Conservation (phyloP, 2,888 invertebrate species). For the Biston betularia region DNA sequence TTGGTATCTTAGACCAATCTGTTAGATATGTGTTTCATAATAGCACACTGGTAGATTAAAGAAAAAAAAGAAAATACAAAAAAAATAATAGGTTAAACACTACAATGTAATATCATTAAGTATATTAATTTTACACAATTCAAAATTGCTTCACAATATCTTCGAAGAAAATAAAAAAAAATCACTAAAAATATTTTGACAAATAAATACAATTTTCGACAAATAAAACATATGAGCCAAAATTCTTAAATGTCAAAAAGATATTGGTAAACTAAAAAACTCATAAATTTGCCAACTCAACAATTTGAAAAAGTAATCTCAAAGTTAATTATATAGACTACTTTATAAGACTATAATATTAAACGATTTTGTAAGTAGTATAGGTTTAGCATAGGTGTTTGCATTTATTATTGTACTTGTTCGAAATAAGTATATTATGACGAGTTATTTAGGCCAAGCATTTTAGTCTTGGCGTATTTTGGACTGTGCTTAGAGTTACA, state of each 20-base stretch:
- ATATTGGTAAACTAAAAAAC: background rate
- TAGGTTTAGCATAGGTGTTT: slow-evolving; percentile 5
- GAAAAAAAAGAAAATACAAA: slow-evolving; percentile 3
- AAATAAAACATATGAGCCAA: background rate
- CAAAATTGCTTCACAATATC: background rate
- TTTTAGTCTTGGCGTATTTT: slow-evolving; percentile 1
- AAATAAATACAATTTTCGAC: background rate
- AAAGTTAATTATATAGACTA: slow-evolving; percentile 6
- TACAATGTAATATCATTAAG: background rate
- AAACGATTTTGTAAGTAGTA: slow-evolving; percentile 13
- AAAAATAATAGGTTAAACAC: slow-evolving; percentile 5
- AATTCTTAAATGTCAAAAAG: background rate
- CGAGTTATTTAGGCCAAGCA: background rate
- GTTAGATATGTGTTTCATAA: background rate
- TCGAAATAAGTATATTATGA: background rate
- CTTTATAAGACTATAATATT: slow-evolving; percentile 12
- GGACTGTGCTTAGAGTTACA: background rate
- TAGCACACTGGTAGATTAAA: slow-evolving; percentile 4
- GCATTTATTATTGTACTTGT: background rate
- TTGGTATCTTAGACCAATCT: background rate
- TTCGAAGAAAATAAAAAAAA: background rate
- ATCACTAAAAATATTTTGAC: background rate
- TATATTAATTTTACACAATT: background rate
- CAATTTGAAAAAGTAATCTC: slow-evolving; percentile 5
- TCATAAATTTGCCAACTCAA: background rate